These are phyloP conservation scores for Catocala sponsa DNA, from an alignment of 2,888 invertebrate species.

Conservation along the genomic window DNA sequence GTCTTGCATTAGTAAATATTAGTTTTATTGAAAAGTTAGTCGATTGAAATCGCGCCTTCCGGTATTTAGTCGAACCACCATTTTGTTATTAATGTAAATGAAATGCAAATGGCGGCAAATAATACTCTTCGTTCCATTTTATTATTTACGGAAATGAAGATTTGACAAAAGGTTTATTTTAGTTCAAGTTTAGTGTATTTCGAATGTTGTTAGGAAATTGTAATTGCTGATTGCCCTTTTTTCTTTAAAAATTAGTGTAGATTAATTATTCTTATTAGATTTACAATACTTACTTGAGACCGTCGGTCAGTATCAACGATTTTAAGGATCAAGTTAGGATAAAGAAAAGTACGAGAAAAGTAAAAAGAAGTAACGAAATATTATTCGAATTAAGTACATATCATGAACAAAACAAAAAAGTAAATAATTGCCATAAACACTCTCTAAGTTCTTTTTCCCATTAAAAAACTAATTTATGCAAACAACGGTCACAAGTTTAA, in stretches of 20 bases:
- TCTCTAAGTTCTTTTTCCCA: constrained; percentile 16
- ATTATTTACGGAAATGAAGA: constrained; percentile 42
- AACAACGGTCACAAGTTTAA: constrained; percentile 36
- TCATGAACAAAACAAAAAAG: no score
- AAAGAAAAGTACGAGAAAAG: no score
- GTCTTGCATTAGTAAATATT: constrained; percentile 17
- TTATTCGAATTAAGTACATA: no score
- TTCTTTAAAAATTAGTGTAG: not conserved
- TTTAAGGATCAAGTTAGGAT: no score
- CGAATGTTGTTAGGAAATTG: constrained; percentile 10
- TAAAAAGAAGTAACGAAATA: no score
- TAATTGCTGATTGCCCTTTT: constrained; percentile 1
- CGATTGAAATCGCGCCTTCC: constrained; percentile 57
- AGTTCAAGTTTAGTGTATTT: constrained; percentile 13
- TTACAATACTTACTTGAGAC: no score
- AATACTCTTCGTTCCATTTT: constrained; percentile 27
- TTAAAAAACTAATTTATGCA: constrained; percentile 25
- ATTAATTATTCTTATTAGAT: not conserved
- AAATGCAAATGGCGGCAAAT: constrained; percentile 54
- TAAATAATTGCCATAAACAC: constrained; percentile 23
- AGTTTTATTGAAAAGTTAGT: constrained; percentile 48
- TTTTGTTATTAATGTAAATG: constrained; percentile 46
- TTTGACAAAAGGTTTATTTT: constrained; percentile 30
- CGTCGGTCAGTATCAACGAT: no score
- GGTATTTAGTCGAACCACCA: constrained; percentile 49